Conservation (phyloP, 2,888 invertebrate species). For the Schizaphis graminum region DNA sequence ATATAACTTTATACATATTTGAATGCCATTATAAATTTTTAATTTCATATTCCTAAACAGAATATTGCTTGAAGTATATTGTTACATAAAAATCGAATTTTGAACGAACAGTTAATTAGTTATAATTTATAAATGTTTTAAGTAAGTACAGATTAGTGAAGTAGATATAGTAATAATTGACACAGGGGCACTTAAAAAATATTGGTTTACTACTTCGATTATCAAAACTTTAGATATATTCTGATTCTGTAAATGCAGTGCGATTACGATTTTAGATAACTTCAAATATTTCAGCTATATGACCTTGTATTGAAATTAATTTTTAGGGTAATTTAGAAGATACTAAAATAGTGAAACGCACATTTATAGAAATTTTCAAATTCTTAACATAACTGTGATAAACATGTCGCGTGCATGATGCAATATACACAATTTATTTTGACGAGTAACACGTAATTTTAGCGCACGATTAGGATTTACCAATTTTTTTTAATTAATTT, state of each 20-base stretch:
- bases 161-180: neutral
- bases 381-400: neutral
- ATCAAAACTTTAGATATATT: neutral
- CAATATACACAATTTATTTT: neutral
- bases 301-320: neutral
- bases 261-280: neutral
- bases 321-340: neutral
- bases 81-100: neutral
- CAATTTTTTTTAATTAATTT: neutral
- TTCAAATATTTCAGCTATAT: neutral
- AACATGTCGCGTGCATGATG: neutral
- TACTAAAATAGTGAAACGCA: neutral
- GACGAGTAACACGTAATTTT: neutral
- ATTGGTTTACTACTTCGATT: neutral
- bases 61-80: too few species aligned
- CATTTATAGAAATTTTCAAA: neutral
- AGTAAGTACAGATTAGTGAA: neutral
- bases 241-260: neutral
- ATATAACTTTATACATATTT: too few species aligned
- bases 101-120: neutral
- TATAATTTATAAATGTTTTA: neutral
- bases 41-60: too few species aligned
- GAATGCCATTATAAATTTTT: too few species aligned
- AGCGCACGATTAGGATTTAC: neutral
- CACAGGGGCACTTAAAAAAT: neutral